phyloP scores from a whole-genome alignment of 2,888 invertebrate genomes.

The Geophilus truncorum region DNA sequence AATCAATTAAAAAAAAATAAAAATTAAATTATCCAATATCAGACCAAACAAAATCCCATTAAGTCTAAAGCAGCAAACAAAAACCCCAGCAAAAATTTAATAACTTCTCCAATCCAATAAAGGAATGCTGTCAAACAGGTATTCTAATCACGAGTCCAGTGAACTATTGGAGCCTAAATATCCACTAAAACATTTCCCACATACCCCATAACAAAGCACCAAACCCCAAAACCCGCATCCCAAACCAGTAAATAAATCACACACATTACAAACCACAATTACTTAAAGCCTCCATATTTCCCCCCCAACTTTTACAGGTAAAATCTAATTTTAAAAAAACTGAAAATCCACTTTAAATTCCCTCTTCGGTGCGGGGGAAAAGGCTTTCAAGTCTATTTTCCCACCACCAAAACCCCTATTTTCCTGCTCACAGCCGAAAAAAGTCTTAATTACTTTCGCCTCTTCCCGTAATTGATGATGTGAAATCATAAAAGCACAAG shows the following conservation, averaged over 20 bases:
- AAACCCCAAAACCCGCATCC: background rate
- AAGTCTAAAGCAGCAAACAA: background rate
- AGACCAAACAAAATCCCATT: too few relatives aligned
- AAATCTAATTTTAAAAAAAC: background rate
- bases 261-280: too few relatives aligned
- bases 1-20: background rate
- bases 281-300: background rate
- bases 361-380: background rate
- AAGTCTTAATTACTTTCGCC: background rate
- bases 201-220: background rate
- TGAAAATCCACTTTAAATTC: background rate
- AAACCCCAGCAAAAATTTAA: background rate
- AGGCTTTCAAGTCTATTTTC: background rate
- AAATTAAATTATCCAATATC: background rate
- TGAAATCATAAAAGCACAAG: background rate
- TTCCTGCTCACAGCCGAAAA: background rate
- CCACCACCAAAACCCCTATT: background rate
- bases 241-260: too few relatives aligned
- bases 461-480: background rate
- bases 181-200: background rate
- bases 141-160: background rate
- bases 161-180: background rate
- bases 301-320: background rate
- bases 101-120: background rate
- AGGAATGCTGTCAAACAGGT: background rate